Evolutionary conservation across 2,797 vertebrate genomes (phyloP).

Genomic region (Paedocypris micromegethes): DNA sequence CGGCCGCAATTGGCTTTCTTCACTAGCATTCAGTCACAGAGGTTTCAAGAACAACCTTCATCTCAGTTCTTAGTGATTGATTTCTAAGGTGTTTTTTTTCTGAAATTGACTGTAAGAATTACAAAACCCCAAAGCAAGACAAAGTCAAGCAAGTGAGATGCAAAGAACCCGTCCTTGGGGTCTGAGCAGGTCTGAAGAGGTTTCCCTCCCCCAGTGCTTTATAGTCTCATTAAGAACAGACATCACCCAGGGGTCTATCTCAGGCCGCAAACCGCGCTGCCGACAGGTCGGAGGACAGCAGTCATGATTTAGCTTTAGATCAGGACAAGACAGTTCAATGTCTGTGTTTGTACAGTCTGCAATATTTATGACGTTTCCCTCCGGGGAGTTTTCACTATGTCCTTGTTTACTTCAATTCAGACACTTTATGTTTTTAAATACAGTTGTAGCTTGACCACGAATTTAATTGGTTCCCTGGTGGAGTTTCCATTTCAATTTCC

Average conservation of each 20-base stretch:
- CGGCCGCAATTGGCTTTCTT: too few species aligned
- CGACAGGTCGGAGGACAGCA: neutral
- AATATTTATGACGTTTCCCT: neutral
- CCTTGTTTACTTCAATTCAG: too few species aligned
- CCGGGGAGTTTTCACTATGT: neutral
- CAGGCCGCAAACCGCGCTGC: constrained; percentile 2
- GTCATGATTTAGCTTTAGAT: constrained; percentile 21
- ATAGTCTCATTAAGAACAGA: constrained; percentile 24
- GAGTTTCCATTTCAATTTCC: too few species aligned
- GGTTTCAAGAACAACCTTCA: constrained; percentile 9
- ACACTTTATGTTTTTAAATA: too few species aligned
- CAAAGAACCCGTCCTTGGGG: neutral
- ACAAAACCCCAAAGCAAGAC: neutral
- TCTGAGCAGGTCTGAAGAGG: constrained; percentile 1
- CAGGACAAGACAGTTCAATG: neutral
- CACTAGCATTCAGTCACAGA: neutral
- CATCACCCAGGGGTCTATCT: constrained; percentile 5
- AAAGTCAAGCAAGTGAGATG: constrained; percentile 1
- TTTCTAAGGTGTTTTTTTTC: neutral
- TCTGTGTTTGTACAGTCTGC: neutral
- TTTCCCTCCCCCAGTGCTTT: constrained; percentile 14
- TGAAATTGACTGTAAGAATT: neutral
- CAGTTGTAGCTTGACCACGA: too few species aligned
- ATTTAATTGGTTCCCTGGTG: too few species aligned
- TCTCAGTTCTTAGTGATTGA: constrained; percentile 3